Conservation (phyloP, 2,888 invertebrate species). For the Cyclophora punctaria region DNA sequence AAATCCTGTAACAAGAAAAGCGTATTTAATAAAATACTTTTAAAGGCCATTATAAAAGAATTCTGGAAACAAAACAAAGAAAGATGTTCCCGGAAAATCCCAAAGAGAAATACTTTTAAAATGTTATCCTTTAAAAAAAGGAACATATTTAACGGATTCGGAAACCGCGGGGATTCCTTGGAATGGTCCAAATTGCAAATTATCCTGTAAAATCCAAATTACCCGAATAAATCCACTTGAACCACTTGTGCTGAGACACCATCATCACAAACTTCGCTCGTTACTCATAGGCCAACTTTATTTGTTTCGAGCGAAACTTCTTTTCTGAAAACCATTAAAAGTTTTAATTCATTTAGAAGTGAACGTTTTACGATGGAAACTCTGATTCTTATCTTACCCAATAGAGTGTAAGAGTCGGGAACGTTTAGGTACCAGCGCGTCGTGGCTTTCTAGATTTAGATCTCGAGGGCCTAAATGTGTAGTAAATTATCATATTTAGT, state of each 20-base stretch:
- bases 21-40: too few relatives aligned
- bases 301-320: slow-evolving; percentile 32
- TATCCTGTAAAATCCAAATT: slow-evolving; percentile 21
- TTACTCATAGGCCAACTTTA: slow-evolving; percentile 32
- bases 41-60: too few relatives aligned
- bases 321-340: slow-evolving; percentile 39
- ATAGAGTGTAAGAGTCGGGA: slow-evolving; percentile 15
- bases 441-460: too few relatives aligned
- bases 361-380: slow-evolving; percentile 18
- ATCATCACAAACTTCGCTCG: slow-evolving; percentile 28
- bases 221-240: slow-evolving; percentile 20
- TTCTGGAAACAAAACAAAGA: too few relatives aligned
- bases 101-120: too few relatives aligned
- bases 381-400: slow-evolving; percentile 24
- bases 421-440: too few relatives aligned
- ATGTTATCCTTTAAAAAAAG: too few relatives aligned
- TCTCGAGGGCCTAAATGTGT: too few relatives aligned
- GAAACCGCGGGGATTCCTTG: background rate
- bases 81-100: too few relatives aligned
- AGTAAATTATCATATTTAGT: too few relatives aligned
- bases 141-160: background rate
- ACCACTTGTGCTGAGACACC: slow-evolving; percentile 16
- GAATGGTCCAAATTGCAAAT: slow-evolving; percentile 16
- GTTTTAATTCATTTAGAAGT: slow-evolving; percentile 42
- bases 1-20: too few relatives aligned